Conservation (phyloP, 2,888 invertebrate species). For the Trisateles emortualis region DNA sequence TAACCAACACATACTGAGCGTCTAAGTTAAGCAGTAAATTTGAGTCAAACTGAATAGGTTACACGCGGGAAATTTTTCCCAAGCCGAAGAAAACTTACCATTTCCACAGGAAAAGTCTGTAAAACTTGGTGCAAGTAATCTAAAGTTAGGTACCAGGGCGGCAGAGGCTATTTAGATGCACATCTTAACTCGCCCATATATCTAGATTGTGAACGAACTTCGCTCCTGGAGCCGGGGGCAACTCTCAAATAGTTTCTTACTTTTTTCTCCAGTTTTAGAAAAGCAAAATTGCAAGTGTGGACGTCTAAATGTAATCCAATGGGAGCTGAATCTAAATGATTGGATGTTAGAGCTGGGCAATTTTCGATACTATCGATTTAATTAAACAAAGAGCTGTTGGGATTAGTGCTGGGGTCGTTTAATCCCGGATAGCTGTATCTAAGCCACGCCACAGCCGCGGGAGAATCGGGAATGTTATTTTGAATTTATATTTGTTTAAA, state of each 20-base stretch:
- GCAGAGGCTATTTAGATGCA: constrained; percentile 86
- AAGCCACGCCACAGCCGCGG: constrained; percentile 17
- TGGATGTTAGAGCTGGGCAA: constrained; percentile 38
- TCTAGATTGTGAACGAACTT: constrained; percentile 82
- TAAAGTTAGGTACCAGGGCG: constrained; percentile 84
- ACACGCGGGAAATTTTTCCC: constrained; percentile 66
- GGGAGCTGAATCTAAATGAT: constrained; percentile 61
- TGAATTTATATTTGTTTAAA: constrained; percentile 16
- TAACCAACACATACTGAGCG: constrained; percentile 58
- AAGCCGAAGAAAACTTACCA: constrained; percentile 63
- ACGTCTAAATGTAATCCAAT: constrained; percentile 62
- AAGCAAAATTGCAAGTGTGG: constrained; percentile 65
- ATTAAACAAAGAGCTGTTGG: constrained; percentile 56
- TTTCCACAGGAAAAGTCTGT: constrained; percentile 69
- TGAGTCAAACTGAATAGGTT: constrained; percentile 76
- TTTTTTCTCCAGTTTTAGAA: constrained; percentile 44
- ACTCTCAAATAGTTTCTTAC: constrained; percentile 38
- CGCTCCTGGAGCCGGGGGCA: constrained; percentile 52
- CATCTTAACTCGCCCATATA: constrained; percentile 86
- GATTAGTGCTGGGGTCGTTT: constrained; percentile 32
- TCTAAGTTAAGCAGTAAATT: constrained; percentile 80
- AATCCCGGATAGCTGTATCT: constrained; percentile 35
- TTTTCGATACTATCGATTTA: constrained; percentile 61
- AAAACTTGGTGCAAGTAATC: constrained; percentile 85
- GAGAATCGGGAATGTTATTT: constrained; percentile 17